These are phyloP conservation scores for Asarcornis scutulata DNA, from an alignment of 2,113 vertebrate genomes.

Conservation along the genomic window DNA sequence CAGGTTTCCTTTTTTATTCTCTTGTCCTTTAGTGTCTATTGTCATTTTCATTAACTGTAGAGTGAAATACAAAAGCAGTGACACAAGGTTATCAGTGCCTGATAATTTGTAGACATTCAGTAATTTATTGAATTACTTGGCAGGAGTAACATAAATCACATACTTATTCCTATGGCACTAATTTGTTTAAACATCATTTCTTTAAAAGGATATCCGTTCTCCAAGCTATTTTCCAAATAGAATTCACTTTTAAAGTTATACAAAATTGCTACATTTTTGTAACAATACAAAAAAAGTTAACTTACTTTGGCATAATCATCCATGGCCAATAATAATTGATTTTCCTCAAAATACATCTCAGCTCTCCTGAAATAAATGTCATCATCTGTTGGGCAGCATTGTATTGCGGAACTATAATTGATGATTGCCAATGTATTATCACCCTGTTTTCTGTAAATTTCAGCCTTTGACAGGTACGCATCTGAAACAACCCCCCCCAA, in stretches of 20 bases:
- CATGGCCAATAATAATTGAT: slow-evolving; percentile 73
- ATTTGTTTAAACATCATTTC: neutral
- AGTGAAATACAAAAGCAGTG: neutral
- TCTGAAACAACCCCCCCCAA: slow-evolving; percentile 64
- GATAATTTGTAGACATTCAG: neutral
- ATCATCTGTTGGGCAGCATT: slow-evolving; percentile 74
- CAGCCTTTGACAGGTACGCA: slow-evolving; percentile 79
- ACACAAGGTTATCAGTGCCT: neutral
- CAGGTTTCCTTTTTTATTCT: neutral
- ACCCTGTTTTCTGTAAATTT: slow-evolving; percentile 77
- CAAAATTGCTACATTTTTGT: neutral
- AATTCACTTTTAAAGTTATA: neutral
- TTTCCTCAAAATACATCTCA: slow-evolving; percentile 70
- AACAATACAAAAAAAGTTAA: neutral
- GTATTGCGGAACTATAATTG: slow-evolving; percentile 78
- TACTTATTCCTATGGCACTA: neutral
- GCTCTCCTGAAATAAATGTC: slow-evolving; percentile 80
- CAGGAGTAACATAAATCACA: neutral
- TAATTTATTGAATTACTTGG: neutral
- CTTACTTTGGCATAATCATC: slow-evolving; percentile 82
- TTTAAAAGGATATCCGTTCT: neutral
- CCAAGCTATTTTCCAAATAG: neutral
- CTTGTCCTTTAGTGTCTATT: neutral
- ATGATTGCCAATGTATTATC: slow-evolving; percentile 73
- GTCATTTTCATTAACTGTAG: neutral